Evolutionary conservation across 2,113 vertebrate genomes (phyloP).

Genomic region (Tringa solitaria): DNA sequence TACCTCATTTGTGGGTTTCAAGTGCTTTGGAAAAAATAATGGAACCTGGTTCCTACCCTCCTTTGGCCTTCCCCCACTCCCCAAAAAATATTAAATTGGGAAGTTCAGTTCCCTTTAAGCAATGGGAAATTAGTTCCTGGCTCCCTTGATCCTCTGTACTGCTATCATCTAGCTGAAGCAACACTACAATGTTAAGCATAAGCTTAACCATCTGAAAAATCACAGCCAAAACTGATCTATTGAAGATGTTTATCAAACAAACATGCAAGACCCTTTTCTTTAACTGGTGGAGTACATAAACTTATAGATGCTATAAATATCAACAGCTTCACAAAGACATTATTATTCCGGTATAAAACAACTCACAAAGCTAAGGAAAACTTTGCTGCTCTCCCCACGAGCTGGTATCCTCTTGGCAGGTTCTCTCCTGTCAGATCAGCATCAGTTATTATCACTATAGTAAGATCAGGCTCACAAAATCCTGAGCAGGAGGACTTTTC

Average conservation of each 20-base stretch:
- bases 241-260: not conserved
- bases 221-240: not conserved
- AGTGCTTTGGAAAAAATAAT: not conserved
- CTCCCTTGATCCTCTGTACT: not conserved
- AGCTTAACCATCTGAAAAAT: not conserved
- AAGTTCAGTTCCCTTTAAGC: not conserved
- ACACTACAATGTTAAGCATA: not conserved
- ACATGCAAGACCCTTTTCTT: not conserved
- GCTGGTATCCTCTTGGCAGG: no score
- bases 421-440: not conserved
- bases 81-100: no score
- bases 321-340: not conserved
- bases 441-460: not conserved
- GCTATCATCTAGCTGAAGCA: not conserved
- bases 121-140: not conserved
- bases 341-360: not conserved
- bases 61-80: not conserved
- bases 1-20: not conserved
- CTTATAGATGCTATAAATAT: not conserved
- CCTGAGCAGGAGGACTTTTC: not conserved
- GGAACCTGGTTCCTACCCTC: not conserved
- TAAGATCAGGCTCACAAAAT: not conserved
- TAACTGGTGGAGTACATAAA: not conserved
- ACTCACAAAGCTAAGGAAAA: not conserved
- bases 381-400: not conserved